Evolutionary conservation across 2,113 vertebrate species (phyloP), one percentile per base, ranked within the genome.

Genomic region (Scortum barcoo): DNA sequence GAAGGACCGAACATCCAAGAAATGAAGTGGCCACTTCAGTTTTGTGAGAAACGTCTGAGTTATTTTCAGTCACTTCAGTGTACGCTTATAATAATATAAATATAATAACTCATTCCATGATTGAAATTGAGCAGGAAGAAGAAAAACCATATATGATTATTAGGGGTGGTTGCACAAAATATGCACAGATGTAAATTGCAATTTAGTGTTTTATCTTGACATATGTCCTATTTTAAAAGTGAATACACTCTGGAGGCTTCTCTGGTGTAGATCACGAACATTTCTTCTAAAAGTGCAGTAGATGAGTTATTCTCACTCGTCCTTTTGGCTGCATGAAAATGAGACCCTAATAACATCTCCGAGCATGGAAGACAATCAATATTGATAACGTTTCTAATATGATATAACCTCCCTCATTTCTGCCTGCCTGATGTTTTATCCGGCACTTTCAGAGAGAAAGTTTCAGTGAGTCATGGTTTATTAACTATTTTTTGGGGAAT

Each of bases 401-500:
- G 63, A 87, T 80, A 72, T 61, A 72, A 80, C 75, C 67, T 81
- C 75, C 44, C 58, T 80, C 72, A 74, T 57, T 72, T 83, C 81
- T 86, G 72, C 72, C 70, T 50, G 57, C 50, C 77, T 70, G 67
- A 36, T 61, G 60, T 70, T 75, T 76, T 62, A 80, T 88, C 73
- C 65, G 60, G 9, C 78, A 77, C 73, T 78, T 78, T 80, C 60
- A 76, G 57, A 76, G 51, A 53, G 81, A 80, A 63, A 86, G 42
- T 89, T 86, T 83, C 85, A 80, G 63, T 50, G 80, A 85, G 62
- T 89, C 74, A 80, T 86, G 65, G 33, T 89, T 92, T 88, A 91
- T 91, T 88, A 69, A 91, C 26, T 30, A 9, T 40, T 78, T 74
- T 83, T 61, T 50, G 14, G 69, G 28, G 38, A 28, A 81, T 89